Percentiles rank a stretch among this genome's conserved stretches.
These are phyloP conservation scores for Falcunculus frontatus DNA, from an alignment of 2,113 vertebrate species.

Conservation along the genomic window DNA sequence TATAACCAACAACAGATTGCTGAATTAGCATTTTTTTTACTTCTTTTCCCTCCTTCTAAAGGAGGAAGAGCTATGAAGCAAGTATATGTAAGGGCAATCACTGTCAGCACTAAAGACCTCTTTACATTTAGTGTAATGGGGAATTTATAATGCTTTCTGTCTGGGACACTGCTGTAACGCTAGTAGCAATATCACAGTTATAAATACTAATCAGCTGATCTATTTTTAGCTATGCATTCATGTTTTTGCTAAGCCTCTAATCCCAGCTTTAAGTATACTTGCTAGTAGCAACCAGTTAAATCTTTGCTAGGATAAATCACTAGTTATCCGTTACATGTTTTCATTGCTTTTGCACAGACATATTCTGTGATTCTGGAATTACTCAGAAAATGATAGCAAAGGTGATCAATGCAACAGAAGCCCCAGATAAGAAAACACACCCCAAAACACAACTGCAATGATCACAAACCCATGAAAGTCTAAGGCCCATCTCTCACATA, in stretches of 20 bases:
- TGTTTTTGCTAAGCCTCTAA: not conserved
- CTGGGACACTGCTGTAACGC: not conserved
- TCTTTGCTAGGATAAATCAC: not conserved
- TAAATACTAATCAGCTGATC: not conserved
- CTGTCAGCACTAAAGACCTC: not conserved
- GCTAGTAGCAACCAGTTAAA: not conserved
- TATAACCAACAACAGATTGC: not conserved
- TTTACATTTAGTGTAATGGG: not conserved
- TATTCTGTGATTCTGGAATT: not conserved
- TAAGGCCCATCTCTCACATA: not conserved
- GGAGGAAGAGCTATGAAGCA: not conserved
- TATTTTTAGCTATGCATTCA: not conserved
- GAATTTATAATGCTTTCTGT: not conserved
- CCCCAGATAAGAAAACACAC: not conserved
- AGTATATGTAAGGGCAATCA: not conserved
- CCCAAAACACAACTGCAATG: not conserved
- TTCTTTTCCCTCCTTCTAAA: not conserved
- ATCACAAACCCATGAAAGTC: not conserved
- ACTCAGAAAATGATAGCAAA: not conserved
- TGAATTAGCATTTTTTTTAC: not conserved
- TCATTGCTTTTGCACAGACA: not conserved
- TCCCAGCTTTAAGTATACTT: not conserved
- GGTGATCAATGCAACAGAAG: not conserved
- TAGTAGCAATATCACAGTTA: not conserved
- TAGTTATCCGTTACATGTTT: not conserved